Evolutionary conservation across 2,113 vertebrate genomes (phyloP).

Genomic region (Seriola quinqueradiata): DNA sequence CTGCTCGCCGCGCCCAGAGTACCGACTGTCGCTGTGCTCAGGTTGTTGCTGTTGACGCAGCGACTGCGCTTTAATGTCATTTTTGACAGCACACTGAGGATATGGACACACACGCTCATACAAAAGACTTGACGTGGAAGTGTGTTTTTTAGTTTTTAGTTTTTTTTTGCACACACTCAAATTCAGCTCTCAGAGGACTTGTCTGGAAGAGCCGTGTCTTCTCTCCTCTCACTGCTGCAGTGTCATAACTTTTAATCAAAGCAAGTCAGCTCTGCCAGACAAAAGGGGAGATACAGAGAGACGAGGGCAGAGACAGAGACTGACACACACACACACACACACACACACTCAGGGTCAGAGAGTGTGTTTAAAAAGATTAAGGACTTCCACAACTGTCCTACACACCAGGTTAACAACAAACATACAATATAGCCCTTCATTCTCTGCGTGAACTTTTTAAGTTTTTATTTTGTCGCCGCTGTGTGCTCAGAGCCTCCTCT

Average conservation of each 20-base stretch:
- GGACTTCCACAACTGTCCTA: background rate
- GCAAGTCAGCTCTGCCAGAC: background rate
- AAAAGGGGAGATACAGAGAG: background rate
- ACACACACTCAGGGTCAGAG: background rate
- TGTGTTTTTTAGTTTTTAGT: background rate
- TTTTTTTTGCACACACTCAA: background rate
- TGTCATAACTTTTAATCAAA: constrained; percentile 44
- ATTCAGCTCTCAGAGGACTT: background rate
- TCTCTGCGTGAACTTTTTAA: too few relatives aligned
- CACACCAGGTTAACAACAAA: too few relatives aligned
- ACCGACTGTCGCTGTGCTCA: constrained; percentile 7
- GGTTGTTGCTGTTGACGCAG: constrained; percentile 46
- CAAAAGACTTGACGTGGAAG: background rate
- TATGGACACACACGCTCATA: constrained; percentile 2
- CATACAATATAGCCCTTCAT: too few relatives aligned
- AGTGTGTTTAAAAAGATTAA: background rate
- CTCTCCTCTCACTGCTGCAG: background rate
- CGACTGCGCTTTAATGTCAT: constrained; percentile 50
- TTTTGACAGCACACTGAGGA: constrained; percentile 39
- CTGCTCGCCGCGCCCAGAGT: background rate
- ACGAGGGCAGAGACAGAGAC: background rate
- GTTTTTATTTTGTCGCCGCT: too few relatives aligned
- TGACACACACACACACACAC: too few relatives aligned
- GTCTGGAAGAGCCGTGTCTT: background rate
- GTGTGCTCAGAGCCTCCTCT: too few relatives aligned